Conservation (phyloP, 2,797 vertebrate genomes). For the Lithobates pipiens region DNA sequence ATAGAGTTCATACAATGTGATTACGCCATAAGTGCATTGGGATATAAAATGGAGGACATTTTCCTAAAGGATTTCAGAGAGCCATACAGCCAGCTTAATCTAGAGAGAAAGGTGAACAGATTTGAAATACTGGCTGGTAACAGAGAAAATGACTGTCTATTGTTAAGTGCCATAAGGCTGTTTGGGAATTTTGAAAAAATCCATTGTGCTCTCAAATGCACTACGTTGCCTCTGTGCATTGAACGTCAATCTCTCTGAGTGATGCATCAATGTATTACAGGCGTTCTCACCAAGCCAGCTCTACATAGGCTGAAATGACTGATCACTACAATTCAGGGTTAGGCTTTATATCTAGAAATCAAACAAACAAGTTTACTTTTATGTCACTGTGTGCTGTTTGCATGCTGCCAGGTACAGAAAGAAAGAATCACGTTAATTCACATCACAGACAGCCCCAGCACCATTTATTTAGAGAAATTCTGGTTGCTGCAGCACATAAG, state of each 20-base stretch:
- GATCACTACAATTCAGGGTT: conserved; percentile 13
- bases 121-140: neutral
- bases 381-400: conserved; percentile 4
- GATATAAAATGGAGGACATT: neutral
- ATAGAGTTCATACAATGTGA: conserved; percentile 38
- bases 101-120: neutral
- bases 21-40: neutral
- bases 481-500: neutral
- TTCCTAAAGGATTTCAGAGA: neutral
- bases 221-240: conserved; percentile 41
- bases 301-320: conserved; percentile 19
- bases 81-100: neutral
- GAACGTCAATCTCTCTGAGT: conserved; percentile 28
- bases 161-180: conserved; percentile 29
- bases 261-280: conserved; percentile 27
- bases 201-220: conserved; percentile 40
- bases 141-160: conserved; percentile 13
- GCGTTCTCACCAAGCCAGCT: conserved; percentile 19
- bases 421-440: neutral
- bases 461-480: neutral
- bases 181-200: conserved; percentile 23
- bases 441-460: neutral
- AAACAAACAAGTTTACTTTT: conserved; percentile 47
- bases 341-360: conserved; percentile 34
- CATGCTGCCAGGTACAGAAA: conserved; percentile 24